Evolutionary conservation across 1,140 invertebrate species (phyloP).

Genomic region (Meteorus sp.): DNA sequence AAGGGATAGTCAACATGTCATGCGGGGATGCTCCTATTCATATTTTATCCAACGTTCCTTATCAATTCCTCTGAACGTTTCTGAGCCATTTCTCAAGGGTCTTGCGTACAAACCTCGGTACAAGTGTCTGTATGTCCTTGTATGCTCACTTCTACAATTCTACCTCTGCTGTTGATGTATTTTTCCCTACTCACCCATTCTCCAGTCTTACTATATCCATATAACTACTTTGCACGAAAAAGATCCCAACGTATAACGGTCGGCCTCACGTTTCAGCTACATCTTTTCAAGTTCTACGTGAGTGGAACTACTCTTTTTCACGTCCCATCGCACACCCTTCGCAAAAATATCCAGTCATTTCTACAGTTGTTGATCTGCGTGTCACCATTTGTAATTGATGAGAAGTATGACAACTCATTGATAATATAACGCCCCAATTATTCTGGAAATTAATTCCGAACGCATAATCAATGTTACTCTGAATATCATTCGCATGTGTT

Average conservation of each 20-base stretch:
- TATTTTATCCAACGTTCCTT: slow-evolving; percentile 44
- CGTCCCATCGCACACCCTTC: slow-evolving; percentile 26
- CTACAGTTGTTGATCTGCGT: slow-evolving; percentile 31
- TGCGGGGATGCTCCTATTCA: slow-evolving; percentile 31
- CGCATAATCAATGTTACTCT: no score
- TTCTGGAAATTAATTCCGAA: not conserved
- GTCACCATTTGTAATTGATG: slow-evolving; percentile 13
- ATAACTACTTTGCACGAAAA: slow-evolving; percentile 14
- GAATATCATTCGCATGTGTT: no score
- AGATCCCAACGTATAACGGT: no score
- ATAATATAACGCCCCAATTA: not conserved
- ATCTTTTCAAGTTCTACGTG: not conserved
- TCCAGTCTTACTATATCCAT: not conserved
- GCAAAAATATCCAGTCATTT: slow-evolving; percentile 3
- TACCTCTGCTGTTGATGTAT: not conserved
- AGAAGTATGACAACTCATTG: not conserved
- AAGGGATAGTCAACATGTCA: not conserved
- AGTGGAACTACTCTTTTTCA: slow-evolving; percentile 17
- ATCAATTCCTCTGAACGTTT: slow-evolving; percentile 44
- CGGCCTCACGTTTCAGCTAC: no score
- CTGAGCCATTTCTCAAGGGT: slow-evolving; percentile 41
- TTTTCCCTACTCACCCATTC: no score
- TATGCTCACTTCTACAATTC: no score
- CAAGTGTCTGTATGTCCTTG: no score
- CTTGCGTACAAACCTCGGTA: slow-evolving; percentile 9